Conservation (phyloP, 2,888 invertebrate species). For the Chymomyza amoena region DNA sequence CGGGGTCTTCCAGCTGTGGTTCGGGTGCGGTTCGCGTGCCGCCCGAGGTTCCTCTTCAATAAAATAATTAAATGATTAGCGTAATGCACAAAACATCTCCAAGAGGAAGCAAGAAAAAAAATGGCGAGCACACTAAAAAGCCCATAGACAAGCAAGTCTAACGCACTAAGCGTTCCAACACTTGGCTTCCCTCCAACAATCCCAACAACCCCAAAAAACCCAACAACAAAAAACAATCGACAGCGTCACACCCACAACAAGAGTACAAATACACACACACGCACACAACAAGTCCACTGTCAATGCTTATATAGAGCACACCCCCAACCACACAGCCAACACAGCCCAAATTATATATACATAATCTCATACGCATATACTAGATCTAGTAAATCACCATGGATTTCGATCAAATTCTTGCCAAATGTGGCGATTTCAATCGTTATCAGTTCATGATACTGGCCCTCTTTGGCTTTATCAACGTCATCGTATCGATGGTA, state of each 20-base stretch:
- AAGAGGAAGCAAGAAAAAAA: too few species aligned
- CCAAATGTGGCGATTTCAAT: constrained; percentile 81
- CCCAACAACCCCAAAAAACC: neutral
- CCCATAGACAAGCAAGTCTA: neutral
- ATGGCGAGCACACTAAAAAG: neutral
- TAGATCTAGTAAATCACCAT: constrained; percentile 44
- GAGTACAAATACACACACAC: constrained; percentile 34
- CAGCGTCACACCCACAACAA: neutral
- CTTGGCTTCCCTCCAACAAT: constrained; percentile 19
- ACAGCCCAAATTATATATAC: neutral
- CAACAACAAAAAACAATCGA: constrained; percentile 7
- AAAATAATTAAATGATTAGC: too few species aligned
- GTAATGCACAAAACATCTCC: too few species aligned
- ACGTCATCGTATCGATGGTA: constrained; percentile 80
- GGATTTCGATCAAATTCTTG: constrained; percentile 81
- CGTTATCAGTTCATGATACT: constrained; percentile 81
- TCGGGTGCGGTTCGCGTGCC: too few species aligned
- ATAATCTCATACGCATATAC: neutral
- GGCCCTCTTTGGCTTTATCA: constrained; percentile 81
- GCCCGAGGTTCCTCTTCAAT: too few species aligned
- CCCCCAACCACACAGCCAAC: neutral
- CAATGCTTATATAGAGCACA: neutral
- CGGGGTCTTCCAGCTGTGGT: too few species aligned
- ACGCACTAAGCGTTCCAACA: neutral
- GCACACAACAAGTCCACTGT: neutral